Base-by-base conservation (phyloP, 2,888 invertebrate genomes). In the Nemotelus pantherinus region DNA sequence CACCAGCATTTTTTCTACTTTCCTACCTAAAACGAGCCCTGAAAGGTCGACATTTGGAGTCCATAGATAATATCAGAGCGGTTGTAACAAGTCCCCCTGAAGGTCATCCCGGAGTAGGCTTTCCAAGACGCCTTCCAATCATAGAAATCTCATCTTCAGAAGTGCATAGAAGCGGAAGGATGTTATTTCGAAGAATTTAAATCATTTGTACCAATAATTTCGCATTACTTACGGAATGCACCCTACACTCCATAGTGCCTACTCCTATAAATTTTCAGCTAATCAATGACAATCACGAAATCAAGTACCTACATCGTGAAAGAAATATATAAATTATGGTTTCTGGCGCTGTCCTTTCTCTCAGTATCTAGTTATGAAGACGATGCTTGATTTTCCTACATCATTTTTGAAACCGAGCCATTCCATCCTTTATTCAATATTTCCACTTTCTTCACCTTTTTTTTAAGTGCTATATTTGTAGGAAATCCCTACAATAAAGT, bases 41-140 rank as follows among this genome's bases (percentile, higher is more conserved):
- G n/a, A n/a, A 50, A 50, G 53, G 53, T 50, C 53, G 53, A 50
- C 53, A 53, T 53, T 53, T 53, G 53, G 10, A 53, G 53, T 53
- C 53, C 53, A 53, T 53, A 10, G 53, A 53, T 1, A 53, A 53
- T 7, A 53, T 53, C 53, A 53, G 1, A 25, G 25, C 25, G 53
- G 53, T 1, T 53, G 53, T 53, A 53, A 53, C 1, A 1, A 6
- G 53, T 53, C 1, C 53, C 53, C 53, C 7, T 53, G 6, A 53
- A 53, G 10, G 53, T 7, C 53, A 53, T 53, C 53, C 53, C 1
- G 7, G 53, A 53, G 53, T 10, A 53, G 53, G 10, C 53, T 50
- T 50, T 50, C 9, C 53, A 50, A 50, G 53, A 50, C 53, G 53
- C 53, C 53, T 50, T 50, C 9, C 53, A 50, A 50, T 50, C 53